phyloP scores from a whole-genome alignment of 2,888 invertebrate species.

The Ormyrus pomaceus region DNA sequence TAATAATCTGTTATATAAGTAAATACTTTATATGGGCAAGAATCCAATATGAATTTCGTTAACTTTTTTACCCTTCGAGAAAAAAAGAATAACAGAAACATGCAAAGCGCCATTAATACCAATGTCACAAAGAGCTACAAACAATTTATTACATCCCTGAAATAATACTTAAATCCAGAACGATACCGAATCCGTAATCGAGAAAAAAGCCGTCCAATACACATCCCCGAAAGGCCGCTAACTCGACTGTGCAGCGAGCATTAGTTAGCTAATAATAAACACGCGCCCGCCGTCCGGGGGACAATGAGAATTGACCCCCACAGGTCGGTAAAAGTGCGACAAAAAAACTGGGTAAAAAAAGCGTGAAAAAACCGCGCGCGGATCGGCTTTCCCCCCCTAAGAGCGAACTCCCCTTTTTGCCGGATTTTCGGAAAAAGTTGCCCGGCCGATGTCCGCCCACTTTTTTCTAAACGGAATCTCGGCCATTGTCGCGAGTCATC shows the following conservation, averaged over 20 bases:
- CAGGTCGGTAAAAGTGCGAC: neutral
- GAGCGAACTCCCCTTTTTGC: constrained; percentile 46
- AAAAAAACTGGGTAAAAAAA: neutral
- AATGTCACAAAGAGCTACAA: constrained; percentile 3
- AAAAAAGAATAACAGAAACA: neutral
- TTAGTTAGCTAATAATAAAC: constrained; percentile 53
- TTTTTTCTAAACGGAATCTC: constrained; percentile 29
- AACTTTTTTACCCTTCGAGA: constrained; percentile 2
- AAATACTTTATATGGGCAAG: neutral
- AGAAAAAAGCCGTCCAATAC: constrained; percentile 13
- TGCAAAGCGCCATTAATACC: constrained; percentile 1
- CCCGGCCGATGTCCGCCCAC: constrained; percentile 20
- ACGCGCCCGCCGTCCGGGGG: constrained; percentile 15
- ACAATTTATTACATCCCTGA: constrained; percentile 25
- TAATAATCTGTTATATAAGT: neutral
- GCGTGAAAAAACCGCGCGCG: neutral
- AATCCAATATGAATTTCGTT: constrained; percentile 34
- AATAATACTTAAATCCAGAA: constrained; percentile 27
- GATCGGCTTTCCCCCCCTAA: constrained; percentile 10
- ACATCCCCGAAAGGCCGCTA: neutral
- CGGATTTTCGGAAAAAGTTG: constrained; percentile 52
- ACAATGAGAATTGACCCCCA: constrained; percentile 50
- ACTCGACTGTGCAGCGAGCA: constrained; percentile 15
- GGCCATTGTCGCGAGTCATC: constrained; percentile 49
- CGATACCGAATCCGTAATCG: constrained; percentile 14